phyloP scores from a whole-genome alignment of 2,113 vertebrate species.

The Poeciliopsis turrubarensis region DNA sequence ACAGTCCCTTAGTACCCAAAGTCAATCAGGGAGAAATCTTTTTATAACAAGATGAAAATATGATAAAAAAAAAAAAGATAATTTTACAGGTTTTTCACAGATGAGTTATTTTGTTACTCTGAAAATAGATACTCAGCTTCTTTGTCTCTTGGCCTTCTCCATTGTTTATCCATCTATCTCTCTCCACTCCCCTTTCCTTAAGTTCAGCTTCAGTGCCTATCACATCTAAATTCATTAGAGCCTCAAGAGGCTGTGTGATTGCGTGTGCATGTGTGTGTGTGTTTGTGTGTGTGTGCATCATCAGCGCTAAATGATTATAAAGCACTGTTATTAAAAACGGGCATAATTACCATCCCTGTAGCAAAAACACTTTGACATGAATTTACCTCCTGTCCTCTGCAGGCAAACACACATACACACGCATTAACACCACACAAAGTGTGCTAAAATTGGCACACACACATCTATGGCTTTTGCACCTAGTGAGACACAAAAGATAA shows the following conservation, averaged over 20 bases:
- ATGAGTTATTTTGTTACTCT: conserved; percentile 34
- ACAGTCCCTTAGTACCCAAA: not conserved
- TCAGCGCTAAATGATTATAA: conserved; percentile 78
- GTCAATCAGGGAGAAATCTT: conserved; percentile 2
- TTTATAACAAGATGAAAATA: conserved; percentile 11
- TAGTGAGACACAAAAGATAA: conserved; percentile 7
- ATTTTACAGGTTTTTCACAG: conserved; percentile 28
- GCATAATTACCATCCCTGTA: conserved; percentile 74
- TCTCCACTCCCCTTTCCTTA: conserved; percentile 31
- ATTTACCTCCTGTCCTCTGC: conserved; percentile 71
- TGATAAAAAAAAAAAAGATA: conserved; percentile 44
- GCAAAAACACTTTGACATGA: conserved; percentile 74
- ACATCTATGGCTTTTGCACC: conserved; percentile 17
- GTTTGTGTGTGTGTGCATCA: conserved; percentile 36
- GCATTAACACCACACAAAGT: conserved; percentile 26
- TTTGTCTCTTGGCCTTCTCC: conserved; percentile 49
- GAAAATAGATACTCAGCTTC: conserved; percentile 44
- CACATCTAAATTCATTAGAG: conserved; percentile 78
- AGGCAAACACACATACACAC: conserved; percentile 50
- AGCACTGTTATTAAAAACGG: conserved; percentile 78
- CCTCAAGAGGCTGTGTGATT: conserved; percentile 59
- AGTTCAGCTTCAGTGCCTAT: conserved; percentile 77
- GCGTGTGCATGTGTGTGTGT: conserved; percentile 7
- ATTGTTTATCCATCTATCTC: conserved; percentile 60
- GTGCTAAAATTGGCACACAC: conserved; percentile 25